Evolutionary conservation across 2,888 invertebrate species (phyloP).

Genomic region (Ceraclea dissimilis): DNA sequence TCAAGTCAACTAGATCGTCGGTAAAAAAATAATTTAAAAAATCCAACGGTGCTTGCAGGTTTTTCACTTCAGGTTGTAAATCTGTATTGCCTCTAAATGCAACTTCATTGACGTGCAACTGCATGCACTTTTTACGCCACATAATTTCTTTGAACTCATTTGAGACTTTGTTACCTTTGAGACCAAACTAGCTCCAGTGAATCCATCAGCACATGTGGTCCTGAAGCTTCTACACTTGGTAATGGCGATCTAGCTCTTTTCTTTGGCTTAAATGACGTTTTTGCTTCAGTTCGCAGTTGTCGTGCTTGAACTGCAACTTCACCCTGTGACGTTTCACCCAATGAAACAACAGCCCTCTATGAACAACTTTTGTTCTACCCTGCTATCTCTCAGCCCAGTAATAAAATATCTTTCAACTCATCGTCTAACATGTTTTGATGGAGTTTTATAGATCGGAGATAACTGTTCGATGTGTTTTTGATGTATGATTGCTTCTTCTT

Average conservation of each 20-base stretch:
- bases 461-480: too few species aligned
- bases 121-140: constrained; percentile 2
- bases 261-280: constrained; percentile 1
- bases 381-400: too few species aligned
- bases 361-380: too few species aligned
- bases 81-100: constrained; percentile 5
- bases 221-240: constrained; percentile 1
- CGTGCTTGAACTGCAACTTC: constrained; percentile 1
- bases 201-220: background rate
- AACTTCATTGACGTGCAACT: constrained; percentile 4
- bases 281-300: background rate
- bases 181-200: constrained; percentile 1
- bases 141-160: background rate
- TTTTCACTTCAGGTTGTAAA: constrained; percentile 3
- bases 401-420: too few species aligned
- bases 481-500: too few species aligned
- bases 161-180: background rate
- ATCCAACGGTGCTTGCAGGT: constrained; percentile 2
- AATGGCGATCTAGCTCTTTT: constrained; percentile 3
- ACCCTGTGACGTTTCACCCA: background rate
- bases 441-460: too few species aligned
- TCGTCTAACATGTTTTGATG: too few species aligned
- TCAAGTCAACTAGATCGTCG: constrained; percentile 1
- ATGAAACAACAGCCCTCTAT: too few species aligned
- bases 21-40: constrained; percentile 2